Conservation (phyloP, 2,113 vertebrate species). For the Gavialis gangeticus region DNA sequence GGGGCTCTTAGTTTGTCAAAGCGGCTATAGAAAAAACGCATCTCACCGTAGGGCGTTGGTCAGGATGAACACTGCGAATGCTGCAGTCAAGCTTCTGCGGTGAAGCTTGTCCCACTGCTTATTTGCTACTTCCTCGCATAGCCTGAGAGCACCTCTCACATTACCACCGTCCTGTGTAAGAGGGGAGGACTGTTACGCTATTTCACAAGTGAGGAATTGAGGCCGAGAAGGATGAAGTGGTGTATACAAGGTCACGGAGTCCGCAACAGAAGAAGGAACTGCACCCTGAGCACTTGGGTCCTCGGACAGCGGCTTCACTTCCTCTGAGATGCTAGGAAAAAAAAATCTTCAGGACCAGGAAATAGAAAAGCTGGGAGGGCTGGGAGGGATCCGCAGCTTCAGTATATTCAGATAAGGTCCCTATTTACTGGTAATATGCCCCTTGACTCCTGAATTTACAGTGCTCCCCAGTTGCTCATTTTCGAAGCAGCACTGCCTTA, state of each 20-base stretch:
- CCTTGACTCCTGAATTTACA: slow-evolving; percentile 7
- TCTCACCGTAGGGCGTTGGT: not conserved
- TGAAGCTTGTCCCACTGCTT: not conserved
- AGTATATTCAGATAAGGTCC: slow-evolving; percentile 20
- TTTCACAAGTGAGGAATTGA: not conserved
- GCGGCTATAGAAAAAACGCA: not conserved
- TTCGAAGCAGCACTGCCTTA: slow-evolving; percentile 1
- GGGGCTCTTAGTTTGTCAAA: not conserved
- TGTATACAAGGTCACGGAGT: not conserved
- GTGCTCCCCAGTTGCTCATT: slow-evolving; percentile 22
- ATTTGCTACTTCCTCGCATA: not conserved
- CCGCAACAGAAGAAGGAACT: not conserved
- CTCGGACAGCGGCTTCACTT: not conserved
- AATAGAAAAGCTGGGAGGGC: not conserved
- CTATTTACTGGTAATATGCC: slow-evolving; percentile 15
- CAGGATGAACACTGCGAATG: not conserved
- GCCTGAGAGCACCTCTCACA: not conserved
- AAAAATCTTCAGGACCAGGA: not conserved
- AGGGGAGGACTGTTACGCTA: not conserved
- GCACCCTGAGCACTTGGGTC: not conserved
- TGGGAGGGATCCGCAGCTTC: not conserved
- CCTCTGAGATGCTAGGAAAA: not conserved
- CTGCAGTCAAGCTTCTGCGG: not conserved
- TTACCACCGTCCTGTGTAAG: not conserved
- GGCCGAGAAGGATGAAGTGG: not conserved